Conservation (phyloP, 2,888 invertebrate genomes). For the Cantharis flavilabris region DNA sequence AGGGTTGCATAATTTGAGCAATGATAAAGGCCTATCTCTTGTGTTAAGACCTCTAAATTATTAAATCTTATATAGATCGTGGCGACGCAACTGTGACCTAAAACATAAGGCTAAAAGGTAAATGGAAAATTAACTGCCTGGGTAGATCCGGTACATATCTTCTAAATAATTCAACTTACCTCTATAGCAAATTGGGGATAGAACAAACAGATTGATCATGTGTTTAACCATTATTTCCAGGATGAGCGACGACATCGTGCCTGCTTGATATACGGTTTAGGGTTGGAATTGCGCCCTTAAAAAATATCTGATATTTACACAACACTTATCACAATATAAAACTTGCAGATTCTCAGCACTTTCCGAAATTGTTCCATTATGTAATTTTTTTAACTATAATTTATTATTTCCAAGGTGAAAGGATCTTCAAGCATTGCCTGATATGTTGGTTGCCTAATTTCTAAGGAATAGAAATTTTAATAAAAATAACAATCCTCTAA, state of each 20-base stretch:
- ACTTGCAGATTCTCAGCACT: background rate
- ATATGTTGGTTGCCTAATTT: background rate
- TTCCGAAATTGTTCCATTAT: background rate
- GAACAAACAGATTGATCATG: slow-evolving; percentile 26
- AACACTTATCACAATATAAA: background rate
- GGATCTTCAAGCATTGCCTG: background rate
- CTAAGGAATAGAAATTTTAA: background rate
- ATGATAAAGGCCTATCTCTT: slow-evolving; percentile 28
- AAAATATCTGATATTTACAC: slow-evolving; percentile 18
- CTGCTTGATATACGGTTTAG: slow-evolving; percentile 13
- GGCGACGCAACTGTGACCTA: slow-evolving; percentile 28
- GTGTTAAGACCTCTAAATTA: slow-evolving; percentile 25
- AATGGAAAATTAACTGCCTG: slow-evolving; percentile 30
- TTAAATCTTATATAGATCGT: slow-evolving; percentile 26
- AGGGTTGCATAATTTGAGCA: slow-evolving; percentile 27
- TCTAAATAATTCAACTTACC: slow-evolving; percentile 24
- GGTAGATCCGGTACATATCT: slow-evolving; percentile 21
- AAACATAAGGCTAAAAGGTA: slow-evolving; percentile 30
- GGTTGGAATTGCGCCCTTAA: slow-evolving; percentile 16
- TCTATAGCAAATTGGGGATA: slow-evolving; percentile 23
- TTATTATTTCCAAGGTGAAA: background rate
- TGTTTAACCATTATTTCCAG: slow-evolving; percentile 26
- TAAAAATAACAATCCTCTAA: background rate
- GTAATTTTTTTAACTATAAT: background rate
- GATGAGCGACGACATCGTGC: slow-evolving; percentile 25